phyloP scores from a whole-genome alignment of 2,113 vertebrate species.

The Pristiophorus japonicus region DNA sequence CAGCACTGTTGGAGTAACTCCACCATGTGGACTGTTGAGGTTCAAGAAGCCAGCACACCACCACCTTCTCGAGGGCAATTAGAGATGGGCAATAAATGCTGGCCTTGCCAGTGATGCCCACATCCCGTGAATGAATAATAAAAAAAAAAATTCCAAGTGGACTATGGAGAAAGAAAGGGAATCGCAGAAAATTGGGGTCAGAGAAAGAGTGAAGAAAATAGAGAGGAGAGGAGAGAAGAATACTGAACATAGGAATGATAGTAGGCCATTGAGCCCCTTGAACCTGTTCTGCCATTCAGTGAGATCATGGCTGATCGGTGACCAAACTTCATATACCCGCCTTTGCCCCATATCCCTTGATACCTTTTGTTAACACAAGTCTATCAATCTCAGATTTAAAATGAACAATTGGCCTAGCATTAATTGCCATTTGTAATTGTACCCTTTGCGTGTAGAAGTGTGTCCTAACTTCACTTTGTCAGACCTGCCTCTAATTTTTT shows the following conservation, averaged over 20 bases:
- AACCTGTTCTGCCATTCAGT: neutral
- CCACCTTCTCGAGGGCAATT: too few species aligned
- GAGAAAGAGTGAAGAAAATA: neutral
- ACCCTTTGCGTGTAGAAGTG: neutral
- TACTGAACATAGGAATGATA: neutral
- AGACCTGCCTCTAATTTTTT: neutral
- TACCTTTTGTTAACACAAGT: neutral
- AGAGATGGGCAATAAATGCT: too few species aligned
- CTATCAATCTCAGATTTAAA: neutral
- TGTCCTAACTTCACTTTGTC: neutral
- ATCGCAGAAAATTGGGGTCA: neutral
- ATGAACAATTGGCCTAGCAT: neutral
- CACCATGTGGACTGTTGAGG: too few species aligned
- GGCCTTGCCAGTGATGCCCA: too few species aligned
- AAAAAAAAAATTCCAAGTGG: neutral
- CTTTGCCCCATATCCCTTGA: neutral
- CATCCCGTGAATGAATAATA: too few species aligned
- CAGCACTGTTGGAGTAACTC: too few species aligned
- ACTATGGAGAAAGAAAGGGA: neutral
- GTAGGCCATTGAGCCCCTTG: neutral
- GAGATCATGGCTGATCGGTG: neutral
- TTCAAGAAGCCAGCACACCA: too few species aligned
- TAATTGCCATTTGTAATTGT: neutral
- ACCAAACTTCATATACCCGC: neutral
- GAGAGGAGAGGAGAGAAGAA: neutral